phyloP scores from a whole-genome alignment of 2,888 invertebrate species.

The Theretra japonica region DNA sequence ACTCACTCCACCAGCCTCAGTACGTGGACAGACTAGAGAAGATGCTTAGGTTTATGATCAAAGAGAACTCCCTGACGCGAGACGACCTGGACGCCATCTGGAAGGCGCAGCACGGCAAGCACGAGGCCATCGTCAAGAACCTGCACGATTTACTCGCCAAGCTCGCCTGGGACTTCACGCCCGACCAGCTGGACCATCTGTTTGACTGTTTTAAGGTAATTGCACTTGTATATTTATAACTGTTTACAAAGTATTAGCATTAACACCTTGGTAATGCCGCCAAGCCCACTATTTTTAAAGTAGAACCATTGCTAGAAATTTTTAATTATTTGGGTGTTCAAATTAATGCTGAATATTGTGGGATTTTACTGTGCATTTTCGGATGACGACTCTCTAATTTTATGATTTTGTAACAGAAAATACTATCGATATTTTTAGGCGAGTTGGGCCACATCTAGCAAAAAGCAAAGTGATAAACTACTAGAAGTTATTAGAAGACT shows the following conservation, averaged over 20 bases:
- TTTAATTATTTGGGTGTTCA: too few species aligned
- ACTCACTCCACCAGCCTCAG: constrained; percentile 98
- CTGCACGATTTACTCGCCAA: constrained; percentile 98
- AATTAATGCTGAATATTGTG: too few species aligned
- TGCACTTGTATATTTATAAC: too few species aligned
- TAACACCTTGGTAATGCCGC: too few species aligned
- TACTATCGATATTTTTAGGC: constrained; percentile 75
- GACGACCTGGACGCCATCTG: constrained; percentile 98
- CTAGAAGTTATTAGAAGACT: constrained; percentile 96
- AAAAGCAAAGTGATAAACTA: constrained; percentile 97
- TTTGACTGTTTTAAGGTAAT: constrained; percentile 97
- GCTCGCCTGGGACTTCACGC: constrained; percentile 98
- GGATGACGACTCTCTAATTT: too few species aligned
- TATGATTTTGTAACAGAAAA: too few species aligned
- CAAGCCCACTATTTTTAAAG: too few species aligned
- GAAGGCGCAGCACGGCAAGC: constrained; percentile 98
- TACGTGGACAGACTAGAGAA: constrained; percentile 99
- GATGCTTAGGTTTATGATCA: constrained; percentile 98
- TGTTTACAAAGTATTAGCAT: too few species aligned
- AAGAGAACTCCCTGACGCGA: constrained; percentile 94
- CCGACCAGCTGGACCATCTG: constrained; percentile 97
- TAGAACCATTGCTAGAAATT: too few species aligned
- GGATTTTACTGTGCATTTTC: too few species aligned
- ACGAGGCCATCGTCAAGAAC: constrained; percentile 99
- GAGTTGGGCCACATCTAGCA: constrained; percentile 98